phyloP scores from a whole-genome alignment of 2,797 vertebrate species.

The Protonibea diacanthus region DNA sequence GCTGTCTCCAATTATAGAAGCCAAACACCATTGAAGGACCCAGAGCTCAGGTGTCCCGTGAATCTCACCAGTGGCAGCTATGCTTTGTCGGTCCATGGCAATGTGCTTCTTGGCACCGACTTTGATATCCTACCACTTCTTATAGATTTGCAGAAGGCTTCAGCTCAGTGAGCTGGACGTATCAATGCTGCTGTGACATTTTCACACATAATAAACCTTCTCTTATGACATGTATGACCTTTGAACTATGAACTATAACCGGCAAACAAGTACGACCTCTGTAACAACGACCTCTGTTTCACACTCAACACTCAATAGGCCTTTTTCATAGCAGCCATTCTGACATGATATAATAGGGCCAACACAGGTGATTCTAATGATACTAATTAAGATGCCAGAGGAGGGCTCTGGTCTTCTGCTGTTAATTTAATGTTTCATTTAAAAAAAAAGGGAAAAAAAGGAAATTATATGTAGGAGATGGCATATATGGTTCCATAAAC shows the following conservation, averaged over 20 bases:
- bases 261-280: conserved; percentile 20
- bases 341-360: no score
- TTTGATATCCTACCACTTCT: conserved; percentile 58
- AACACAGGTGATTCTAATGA: no score
- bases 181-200: conserved; percentile 40
- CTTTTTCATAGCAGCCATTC: no score
- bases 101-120: conserved; percentile 38
- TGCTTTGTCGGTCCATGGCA: conserved; percentile 40
- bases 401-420: background rate
- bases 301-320: background rate
- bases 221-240: conserved; percentile 57
- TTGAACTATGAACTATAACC: conserved; percentile 45
- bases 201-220: conserved; percentile 59
- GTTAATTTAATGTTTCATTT: no score
- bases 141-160: conserved; percentile 51
- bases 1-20: conserved; percentile 46
- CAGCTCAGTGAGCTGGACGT: conserved; percentile 48
- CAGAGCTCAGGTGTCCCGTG: conserved; percentile 47
- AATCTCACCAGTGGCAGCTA: conserved; percentile 37
- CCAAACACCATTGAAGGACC: conserved; percentile 12
- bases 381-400: no score
- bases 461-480: background rate
- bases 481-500: no score
- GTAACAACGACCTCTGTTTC: conserved; percentile 9
- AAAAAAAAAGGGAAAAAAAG: background rate